A percentile compares a stretch with the other conserved stretches of the same genome.
Evolutionary conservation across 2,113 vertebrate genomes (phyloP).

Genomic region (Gambusia affinis): DNA sequence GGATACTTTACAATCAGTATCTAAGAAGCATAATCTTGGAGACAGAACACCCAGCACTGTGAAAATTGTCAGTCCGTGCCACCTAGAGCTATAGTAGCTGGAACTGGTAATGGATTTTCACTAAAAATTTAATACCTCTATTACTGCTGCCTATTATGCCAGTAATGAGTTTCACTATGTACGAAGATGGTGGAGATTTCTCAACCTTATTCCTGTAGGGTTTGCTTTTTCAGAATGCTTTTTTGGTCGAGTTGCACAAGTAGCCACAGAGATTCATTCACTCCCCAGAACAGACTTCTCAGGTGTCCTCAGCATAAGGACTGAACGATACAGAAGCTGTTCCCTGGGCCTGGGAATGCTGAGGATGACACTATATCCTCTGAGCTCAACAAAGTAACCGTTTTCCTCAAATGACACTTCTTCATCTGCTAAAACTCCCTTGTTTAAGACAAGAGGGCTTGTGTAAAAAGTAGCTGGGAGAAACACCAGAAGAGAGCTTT

Average conservation of each 20-base stretch:
- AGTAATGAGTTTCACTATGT: background rate
- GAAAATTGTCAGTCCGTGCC: background rate
- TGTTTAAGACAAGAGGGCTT: conserved; percentile 17
- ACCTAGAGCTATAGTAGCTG: background rate
- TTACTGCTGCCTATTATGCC: background rate
- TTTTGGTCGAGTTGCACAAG: background rate
- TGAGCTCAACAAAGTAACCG: conserved; percentile 31
- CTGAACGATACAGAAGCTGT: conserved; percentile 52
- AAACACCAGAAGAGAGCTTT: background rate
- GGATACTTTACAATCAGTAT: background rate
- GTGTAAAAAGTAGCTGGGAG: conserved; percentile 18
- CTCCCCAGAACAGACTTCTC: conserved; percentile 37
- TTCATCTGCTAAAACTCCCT: background rate
- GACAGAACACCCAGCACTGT: background rate
- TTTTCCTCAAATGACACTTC: conserved; percentile 14
- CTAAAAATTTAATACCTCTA: background rate
- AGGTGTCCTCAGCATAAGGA: conserved; percentile 26
- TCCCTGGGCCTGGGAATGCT: conserved; percentile 41
- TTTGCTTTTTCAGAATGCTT: background rate
- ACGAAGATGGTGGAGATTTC: background rate
- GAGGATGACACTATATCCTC: conserved; percentile 45
- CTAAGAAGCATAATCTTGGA: background rate
- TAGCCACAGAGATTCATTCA: conserved; percentile 11
- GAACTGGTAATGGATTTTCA: background rate
- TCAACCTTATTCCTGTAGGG: background rate